Evolutionary conservation across 37 sponge, comb jelly and placozoan species (phyloP).

Genomic region (Axinella damicornis): DNA sequence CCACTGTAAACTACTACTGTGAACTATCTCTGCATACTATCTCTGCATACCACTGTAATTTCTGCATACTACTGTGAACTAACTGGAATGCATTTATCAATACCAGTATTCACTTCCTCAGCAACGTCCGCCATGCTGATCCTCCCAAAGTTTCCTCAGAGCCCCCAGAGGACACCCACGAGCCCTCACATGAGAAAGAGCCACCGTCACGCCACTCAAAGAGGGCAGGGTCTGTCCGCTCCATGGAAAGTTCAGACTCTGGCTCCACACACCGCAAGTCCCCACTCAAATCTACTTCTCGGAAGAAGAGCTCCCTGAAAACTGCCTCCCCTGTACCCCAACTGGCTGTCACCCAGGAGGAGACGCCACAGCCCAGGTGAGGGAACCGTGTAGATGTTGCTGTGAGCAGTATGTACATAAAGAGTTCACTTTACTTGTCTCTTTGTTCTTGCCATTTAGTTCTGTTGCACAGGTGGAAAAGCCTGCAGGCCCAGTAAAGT

Average conservation of each 20-base stretch:
- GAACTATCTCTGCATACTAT: not conserved
- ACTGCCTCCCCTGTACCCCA: not conserved
- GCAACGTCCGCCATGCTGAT: not conserved
- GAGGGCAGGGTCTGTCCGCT: slow-evolving; percentile 1
- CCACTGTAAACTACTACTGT: no score
- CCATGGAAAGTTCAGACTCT: not conserved
- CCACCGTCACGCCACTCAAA: not conserved
- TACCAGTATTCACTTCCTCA: not conserved
- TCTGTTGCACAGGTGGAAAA: no score
- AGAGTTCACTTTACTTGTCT: no score
- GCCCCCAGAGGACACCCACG: not conserved
- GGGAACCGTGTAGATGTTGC: no score
- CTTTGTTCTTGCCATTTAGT: no score
- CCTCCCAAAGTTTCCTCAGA: not conserved
- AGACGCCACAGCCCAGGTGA: no score
- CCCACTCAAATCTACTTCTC: not conserved
- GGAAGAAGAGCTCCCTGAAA: not conserved
- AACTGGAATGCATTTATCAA: no score
- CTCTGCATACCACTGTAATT: not conserved
- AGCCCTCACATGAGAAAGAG: not conserved
- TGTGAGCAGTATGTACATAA: no score
- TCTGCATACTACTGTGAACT: not conserved
- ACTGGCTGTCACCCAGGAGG: no score
- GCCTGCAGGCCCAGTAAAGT: no score
- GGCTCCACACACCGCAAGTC: not conserved